Base-by-base conservation (phyloP, 2,113 vertebrate genomes). In the Uria lomvia region DNA sequence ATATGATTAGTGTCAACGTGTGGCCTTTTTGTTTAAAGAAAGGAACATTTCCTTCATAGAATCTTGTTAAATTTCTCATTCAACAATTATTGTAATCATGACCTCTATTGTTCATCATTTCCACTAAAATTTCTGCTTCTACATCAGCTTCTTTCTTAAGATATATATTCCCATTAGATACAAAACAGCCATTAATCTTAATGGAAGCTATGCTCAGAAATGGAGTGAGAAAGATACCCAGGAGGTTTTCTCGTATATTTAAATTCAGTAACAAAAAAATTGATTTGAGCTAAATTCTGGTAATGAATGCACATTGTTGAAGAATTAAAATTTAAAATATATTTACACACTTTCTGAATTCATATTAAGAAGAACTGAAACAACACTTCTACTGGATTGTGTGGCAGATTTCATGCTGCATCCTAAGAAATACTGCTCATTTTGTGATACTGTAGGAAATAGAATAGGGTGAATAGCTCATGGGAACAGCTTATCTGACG, bases 31-130 rank as follows among this genome's bases (percentile, higher is more conserved):
- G 80, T 97, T 95, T 96, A 75, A 86, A 86, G 80, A 73, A 94
- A 92, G 71, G 80, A 91, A 96, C 77, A 50, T 88, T 88, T 89
- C 76, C 89, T 60, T 95, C 72, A 92, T 13, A 97, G 63, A 90
- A 70, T 79, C 50, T 85, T 85, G 93, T 96, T 96, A 92, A 96
- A 96, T 78, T 79, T 75, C 65, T 97, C 19, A 73, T 68, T 91
- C 90, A 87, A 92, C 92, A 97, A 95, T 97, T 97, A 96, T 85
- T 91, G 77, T 92, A 97, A 97, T 97, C 96, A 92, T 96, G 96
- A 95, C 83, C 65, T 92, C 71, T 90, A 74, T 90, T 78, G 82
- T 96, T 97, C 72, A 80, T 96, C 34, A 95, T 94, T 96, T 91
- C 52, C 71, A 92, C 81, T 96, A 78, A 96, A 91, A 96, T 92